Conservation (phyloP, 2,113 vertebrate genomes). For the Calidris pugnax region DNA sequence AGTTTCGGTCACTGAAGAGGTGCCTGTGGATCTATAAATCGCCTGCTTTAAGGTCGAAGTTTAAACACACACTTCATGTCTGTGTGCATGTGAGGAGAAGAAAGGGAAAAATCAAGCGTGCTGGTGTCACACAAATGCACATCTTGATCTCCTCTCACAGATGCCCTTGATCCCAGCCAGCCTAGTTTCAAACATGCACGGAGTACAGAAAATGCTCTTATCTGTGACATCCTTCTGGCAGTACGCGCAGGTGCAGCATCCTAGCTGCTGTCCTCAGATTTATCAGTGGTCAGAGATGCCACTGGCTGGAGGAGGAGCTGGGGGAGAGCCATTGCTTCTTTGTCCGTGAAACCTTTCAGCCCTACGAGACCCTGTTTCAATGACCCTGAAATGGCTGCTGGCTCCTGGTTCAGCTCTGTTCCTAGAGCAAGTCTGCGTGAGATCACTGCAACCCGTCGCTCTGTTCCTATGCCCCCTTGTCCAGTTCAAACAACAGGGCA, state of each 20-base stretch:
- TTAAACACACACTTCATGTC: neutral
- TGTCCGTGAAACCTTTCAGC: neutral
- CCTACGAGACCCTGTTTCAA: fast-evolving
- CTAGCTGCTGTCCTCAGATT: neutral
- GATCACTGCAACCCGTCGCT: neutral
- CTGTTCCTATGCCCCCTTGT: fast-evolving
- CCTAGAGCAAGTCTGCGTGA: neutral
- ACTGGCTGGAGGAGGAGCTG: fast-evolving
- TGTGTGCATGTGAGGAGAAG: neutral
- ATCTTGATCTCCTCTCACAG: neutral
- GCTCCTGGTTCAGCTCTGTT: neutral
- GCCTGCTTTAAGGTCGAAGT: neutral
- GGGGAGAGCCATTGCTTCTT: neutral
- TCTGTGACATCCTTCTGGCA: conserved; percentile 21
- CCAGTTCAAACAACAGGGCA: neutral
- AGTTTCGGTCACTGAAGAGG: neutral
- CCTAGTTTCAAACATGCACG: neutral
- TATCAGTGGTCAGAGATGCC: neutral
- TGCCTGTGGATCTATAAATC: neutral
- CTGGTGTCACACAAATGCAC: neutral
- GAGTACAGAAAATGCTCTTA: conserved; percentile 12
- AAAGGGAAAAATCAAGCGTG: neutral
- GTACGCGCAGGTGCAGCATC: neutral
- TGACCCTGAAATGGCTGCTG: neutral
- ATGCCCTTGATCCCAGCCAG: conserved; percentile 23